phyloP scores from a whole-genome alignment of 2,888 invertebrate genomes.

The Megastigmus dorsalis region DNA sequence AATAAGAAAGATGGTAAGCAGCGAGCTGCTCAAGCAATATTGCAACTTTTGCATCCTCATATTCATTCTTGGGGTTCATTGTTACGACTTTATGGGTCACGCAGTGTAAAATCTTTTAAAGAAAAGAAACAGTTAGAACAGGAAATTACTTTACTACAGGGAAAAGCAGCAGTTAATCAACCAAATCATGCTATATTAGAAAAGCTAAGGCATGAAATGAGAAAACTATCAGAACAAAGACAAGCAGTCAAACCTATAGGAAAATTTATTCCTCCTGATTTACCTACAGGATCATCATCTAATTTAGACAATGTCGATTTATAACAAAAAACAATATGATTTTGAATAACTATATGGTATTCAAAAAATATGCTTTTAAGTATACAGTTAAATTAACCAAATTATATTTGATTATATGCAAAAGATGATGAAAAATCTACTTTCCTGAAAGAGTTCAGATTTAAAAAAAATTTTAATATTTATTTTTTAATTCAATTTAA shows the following conservation, averaged over 20 bases:
- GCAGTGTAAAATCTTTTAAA: conserved; percentile 92
- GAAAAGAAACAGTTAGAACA: conserved; percentile 95
- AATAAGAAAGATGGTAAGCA: conserved; percentile 98
- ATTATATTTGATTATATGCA: too few relatives aligned
- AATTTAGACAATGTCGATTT: conserved; percentile 88
- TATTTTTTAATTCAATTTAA: background rate
- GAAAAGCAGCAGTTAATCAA: conserved; percentile 91
- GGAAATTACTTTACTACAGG: conserved; percentile 92
- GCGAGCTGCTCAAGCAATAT: conserved; percentile 93
- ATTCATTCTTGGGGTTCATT: conserved; percentile 96
- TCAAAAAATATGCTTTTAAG: too few relatives aligned
- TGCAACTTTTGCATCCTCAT: conserved; percentile 94
- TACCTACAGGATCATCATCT: conserved; percentile 84
- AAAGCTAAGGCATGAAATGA: conserved; percentile 89
- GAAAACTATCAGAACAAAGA: conserved; percentile 81
- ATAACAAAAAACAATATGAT: conserved; percentile 66
- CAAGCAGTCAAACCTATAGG: conserved; percentile 76
- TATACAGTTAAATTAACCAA: too few relatives aligned
- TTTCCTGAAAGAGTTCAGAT: background rate
- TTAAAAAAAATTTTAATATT: background rate
- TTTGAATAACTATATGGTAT: too few relatives aligned
- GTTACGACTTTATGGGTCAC: conserved; percentile 92
- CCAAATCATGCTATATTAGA: conserved; percentile 93
- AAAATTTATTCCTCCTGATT: conserved; percentile 80
- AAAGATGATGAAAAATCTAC: too few relatives aligned